A percentile compares a stretch with the other conserved stretches of the same genome.
Evolutionary conservation across 2,888 invertebrate genomes (phyloP).

Genomic region (Drosophila lacicola): DNA sequence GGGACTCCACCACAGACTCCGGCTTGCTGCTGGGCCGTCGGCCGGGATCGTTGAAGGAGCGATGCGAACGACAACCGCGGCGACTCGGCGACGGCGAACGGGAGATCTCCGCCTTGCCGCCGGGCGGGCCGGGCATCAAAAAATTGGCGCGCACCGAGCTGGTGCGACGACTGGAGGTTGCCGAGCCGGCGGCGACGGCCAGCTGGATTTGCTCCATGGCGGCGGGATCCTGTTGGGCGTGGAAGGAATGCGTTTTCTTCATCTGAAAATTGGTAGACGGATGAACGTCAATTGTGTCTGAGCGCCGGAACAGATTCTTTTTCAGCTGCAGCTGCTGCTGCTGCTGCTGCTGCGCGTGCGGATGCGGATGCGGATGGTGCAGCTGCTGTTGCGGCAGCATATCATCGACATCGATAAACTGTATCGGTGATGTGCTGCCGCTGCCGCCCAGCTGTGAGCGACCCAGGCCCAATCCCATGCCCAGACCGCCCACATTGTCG

Average conservation of each 20-base stretch:
- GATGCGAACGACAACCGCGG: slow-evolving; percentile 84
- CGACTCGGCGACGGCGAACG: slow-evolving; percentile 84
- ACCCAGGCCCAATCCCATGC: slow-evolving; percentile 55
- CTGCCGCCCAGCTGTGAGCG: slow-evolving; percentile 73
- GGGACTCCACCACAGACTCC: slow-evolving; percentile 82
- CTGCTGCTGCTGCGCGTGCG: slow-evolving; percentile 56
- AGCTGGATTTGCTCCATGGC: slow-evolving; percentile 82
- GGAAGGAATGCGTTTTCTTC: slow-evolving; percentile 85
- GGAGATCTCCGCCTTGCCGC: slow-evolving; percentile 78
- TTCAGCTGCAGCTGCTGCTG: slow-evolving; percentile 79
- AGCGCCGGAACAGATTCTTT: slow-evolving; percentile 84
- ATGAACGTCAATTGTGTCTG: slow-evolving; percentile 85
- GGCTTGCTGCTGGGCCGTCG: slow-evolving; percentile 81
- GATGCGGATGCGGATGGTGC: slow-evolving; percentile 64
- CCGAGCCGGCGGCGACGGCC: slow-evolving; percentile 70
- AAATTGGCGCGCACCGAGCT: slow-evolving; percentile 84
- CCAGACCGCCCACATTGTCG: slow-evolving; percentile 73
- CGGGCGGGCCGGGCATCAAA: slow-evolving; percentile 82
- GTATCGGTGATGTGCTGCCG: slow-evolving; percentile 82
- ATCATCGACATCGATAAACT: slow-evolving; percentile 82
- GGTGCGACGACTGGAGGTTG: slow-evolving; percentile 82
- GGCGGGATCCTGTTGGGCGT: slow-evolving; percentile 84
- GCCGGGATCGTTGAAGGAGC: slow-evolving; percentile 84
- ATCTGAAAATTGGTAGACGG: slow-evolving; percentile 85
- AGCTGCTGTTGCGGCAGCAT: slow-evolving; percentile 75